These are phyloP conservation scores for Agonopterix heracliana DNA, from an alignment of 2,888 invertebrate genomes.

Conservation along the genomic window DNA sequence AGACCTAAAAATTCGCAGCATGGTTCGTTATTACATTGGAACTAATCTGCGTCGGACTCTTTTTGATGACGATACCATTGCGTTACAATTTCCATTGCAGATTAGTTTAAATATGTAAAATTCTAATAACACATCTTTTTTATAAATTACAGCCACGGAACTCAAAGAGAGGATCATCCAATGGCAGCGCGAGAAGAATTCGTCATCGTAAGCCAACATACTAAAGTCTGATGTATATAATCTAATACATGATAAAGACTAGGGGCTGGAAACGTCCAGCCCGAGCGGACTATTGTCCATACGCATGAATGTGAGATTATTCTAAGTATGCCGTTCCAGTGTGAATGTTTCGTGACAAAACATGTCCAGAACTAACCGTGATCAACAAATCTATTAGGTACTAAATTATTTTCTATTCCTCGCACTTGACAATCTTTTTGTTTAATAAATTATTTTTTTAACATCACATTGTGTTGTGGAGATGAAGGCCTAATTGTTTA, in stretches of 20 bases:
- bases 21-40: too few species aligned
- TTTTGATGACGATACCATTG: too few species aligned
- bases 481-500: constrained; percentile 5
- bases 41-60: too few species aligned
- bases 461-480: constrained; percentile 3
- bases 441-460: too few species aligned
- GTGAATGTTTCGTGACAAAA: constrained; percentile 31
- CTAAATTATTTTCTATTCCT: too few species aligned
- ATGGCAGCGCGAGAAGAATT: constrained; percentile 89
- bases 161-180: constrained; percentile 89
- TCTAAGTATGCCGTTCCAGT: constrained; percentile 48
- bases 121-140: constrained; percentile 4
- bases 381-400: not conserved
- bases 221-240: constrained; percentile 71
- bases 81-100: too few species aligned
- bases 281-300: constrained; percentile 62
- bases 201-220: constrained; percentile 51
- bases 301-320: constrained; percentile 64
- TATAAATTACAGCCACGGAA: constrained; percentile 80
- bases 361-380: not conserved
- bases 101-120: not conserved
- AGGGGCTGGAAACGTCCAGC: constrained; percentile 48
- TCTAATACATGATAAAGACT: constrained; percentile 57
- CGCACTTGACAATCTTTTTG: too few species aligned
- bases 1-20: too few species aligned